Evolutionary conservation across 2,888 invertebrate species (phyloP).

Genomic region (Hypena proboscidalis): DNA sequence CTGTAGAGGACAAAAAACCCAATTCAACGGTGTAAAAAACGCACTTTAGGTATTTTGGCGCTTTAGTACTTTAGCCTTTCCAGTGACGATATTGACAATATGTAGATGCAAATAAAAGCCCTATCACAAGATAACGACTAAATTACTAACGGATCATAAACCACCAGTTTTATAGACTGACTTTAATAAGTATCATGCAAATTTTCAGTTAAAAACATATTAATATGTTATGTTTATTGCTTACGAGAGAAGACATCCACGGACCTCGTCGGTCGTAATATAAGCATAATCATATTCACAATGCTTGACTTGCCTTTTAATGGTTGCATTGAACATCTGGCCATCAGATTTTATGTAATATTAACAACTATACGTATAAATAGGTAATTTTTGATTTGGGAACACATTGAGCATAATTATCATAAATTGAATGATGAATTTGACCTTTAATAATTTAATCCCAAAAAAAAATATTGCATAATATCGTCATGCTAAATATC

Average conservation of each 20-base stretch:
- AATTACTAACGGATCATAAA: slow-evolving; percentile 55
- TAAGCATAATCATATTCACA: slow-evolving; percentile 12
- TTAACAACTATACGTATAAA: background rate
- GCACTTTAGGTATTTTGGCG: no score
- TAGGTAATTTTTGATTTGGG: background rate
- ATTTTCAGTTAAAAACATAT: slow-evolving; percentile 52
- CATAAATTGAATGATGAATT: no score
- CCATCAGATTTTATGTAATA: slow-evolving; percentile 5
- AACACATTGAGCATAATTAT: no score
- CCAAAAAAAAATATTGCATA: no score
- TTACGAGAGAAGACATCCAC: slow-evolving; percentile 39
- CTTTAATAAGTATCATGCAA: slow-evolving; percentile 52
- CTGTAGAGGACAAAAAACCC: no score
- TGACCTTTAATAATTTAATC: no score
- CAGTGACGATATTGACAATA: no score
- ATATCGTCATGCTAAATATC: no score
- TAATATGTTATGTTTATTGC: slow-evolving; percentile 54
- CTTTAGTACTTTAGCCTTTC: no score
- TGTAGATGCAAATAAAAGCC: slow-evolving; percentile 20
- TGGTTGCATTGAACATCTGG: slow-evolving; percentile 17
- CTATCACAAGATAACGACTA: slow-evolving; percentile 33
- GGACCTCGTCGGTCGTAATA: slow-evolving; percentile 20
- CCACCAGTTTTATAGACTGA: slow-evolving; percentile 42
- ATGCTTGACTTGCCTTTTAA: slow-evolving; percentile 10
- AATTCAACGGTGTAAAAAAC: no score